phyloP scores from a whole-genome alignment of 1,140 invertebrate species.

The Drosophila lacteicornis region DNA sequence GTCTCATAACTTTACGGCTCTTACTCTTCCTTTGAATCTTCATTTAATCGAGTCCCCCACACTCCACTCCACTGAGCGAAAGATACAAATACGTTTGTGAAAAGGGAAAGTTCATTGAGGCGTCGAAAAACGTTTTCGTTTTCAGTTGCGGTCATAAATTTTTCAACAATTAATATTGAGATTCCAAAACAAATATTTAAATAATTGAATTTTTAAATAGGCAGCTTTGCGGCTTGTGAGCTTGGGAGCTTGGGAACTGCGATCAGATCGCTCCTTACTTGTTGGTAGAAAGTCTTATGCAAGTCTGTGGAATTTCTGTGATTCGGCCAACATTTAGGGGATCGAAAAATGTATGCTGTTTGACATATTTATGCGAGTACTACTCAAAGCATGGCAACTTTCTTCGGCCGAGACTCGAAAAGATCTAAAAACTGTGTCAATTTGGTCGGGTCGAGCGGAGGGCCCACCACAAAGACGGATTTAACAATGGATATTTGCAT shows the following conservation, averaged over 20 bases:
- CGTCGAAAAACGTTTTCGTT: constrained; percentile 55
- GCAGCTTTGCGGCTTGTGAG: background rate
- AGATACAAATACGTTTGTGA: constrained; percentile 53
- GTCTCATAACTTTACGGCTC: constrained; percentile 66
- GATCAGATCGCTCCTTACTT: background rate
- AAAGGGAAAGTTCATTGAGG: constrained; percentile 81
- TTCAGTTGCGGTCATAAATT: constrained; percentile 47
- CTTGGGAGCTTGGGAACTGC: constrained; percentile 6
- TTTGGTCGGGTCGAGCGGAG: constrained; percentile 29
- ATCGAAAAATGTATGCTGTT: constrained; percentile 1
- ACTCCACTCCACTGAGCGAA: constrained; percentile 8
- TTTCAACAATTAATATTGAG: constrained; percentile 70
- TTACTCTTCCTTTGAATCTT: constrained; percentile 78
- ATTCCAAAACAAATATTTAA: constrained; percentile 69
- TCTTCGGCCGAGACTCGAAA: constrained; percentile 47
- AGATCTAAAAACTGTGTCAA: constrained; percentile 66
- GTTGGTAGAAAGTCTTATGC: constrained; percentile 55
- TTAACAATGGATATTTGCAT: constrained; percentile 74
- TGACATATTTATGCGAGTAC: constrained; percentile 33
- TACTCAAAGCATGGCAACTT: constrained; percentile 42
- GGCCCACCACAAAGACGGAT: constrained; percentile 48
- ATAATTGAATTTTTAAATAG: constrained; percentile 72
- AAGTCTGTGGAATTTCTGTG: constrained; percentile 44
- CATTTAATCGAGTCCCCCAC: constrained; percentile 61
- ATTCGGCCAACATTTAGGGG: constrained; percentile 7